These are phyloP conservation scores for Campylomormyrus tamandua DNA, from an alignment of 2,113 vertebrate genomes.

Conservation along the genomic window DNA sequence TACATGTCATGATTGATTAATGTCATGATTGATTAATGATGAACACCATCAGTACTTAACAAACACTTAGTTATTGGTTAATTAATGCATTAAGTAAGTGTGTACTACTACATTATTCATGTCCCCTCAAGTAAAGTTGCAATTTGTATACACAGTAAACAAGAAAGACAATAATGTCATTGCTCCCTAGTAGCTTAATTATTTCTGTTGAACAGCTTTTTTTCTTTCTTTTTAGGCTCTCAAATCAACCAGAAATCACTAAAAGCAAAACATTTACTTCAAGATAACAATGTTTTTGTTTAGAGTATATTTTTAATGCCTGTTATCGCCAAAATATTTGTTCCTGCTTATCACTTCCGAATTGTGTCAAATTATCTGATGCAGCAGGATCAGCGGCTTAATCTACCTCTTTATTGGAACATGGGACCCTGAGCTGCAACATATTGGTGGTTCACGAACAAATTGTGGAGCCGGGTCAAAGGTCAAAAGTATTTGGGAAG, in stretches of 20 bases:
- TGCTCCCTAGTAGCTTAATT: neutral
- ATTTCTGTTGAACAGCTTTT: neutral
- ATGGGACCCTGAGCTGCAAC: neutral
- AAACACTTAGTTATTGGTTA: neutral
- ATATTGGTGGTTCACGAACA: neutral
- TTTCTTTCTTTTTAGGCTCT: neutral
- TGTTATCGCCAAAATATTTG: neutral
- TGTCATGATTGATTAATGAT: neutral
- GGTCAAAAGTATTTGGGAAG: constrained; percentile 13
- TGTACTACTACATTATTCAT: neutral
- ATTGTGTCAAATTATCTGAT: neutral
- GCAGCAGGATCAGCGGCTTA: neutral
- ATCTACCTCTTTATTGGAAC: neutral
- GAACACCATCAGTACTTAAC: neutral
- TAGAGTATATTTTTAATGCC: constrained; percentile 8
- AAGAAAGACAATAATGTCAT: neutral
- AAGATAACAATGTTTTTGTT: constrained; percentile 23
- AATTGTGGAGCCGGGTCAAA: neutral
- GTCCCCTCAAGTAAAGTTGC: neutral
- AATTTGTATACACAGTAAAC: neutral
- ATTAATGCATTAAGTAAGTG: neutral
- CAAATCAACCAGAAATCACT: neutral
- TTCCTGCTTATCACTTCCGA: neutral
- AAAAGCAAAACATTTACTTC: neutral
- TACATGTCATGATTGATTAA: no score